phyloP scores from a whole-genome alignment of 2,113 vertebrate genomes.

The Elgaria multicarinata region DNA sequence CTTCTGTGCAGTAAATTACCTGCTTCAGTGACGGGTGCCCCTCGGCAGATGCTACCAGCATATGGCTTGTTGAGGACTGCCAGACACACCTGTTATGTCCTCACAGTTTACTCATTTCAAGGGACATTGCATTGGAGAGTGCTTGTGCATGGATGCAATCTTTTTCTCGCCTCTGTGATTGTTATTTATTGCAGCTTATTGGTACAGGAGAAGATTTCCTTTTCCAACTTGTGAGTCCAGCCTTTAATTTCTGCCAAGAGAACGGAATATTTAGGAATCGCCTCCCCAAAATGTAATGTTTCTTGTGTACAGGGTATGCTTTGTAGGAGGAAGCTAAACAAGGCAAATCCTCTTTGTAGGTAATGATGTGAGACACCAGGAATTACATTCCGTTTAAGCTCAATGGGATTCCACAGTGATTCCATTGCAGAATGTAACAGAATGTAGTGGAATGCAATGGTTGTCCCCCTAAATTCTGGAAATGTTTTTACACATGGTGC shows the following conservation, averaged over 20 bases:
- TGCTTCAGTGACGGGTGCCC: slow-evolving; percentile 39
- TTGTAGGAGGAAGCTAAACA: background rate
- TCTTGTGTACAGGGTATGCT: background rate
- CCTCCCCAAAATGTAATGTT: too few species aligned
- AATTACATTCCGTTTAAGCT: too few species aligned
- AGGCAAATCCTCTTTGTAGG: background rate
- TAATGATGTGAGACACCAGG: too few species aligned
- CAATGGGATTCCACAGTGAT: too few species aligned
- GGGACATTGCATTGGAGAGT: background rate
- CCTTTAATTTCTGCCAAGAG: background rate
- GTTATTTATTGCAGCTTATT: background rate
- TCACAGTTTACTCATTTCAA: slow-evolving; percentile 34
- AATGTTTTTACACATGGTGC: too few species aligned
- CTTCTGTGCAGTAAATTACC: slow-evolving; percentile 45
- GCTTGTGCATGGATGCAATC: background rate
- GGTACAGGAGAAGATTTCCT: background rate
- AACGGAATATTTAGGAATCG: background rate
- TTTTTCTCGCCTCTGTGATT: background rate
- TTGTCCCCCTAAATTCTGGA: too few species aligned
- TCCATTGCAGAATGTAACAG: too few species aligned
- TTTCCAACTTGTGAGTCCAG: background rate
- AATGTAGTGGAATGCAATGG: too few species aligned
- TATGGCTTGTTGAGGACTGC: slow-evolving; percentile 47
- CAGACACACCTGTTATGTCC: slow-evolving; percentile 49
- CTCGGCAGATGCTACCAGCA: slow-evolving; percentile 51